Conservation (phyloP, 2,113 vertebrate species). For the Mus pahari region DNA sequence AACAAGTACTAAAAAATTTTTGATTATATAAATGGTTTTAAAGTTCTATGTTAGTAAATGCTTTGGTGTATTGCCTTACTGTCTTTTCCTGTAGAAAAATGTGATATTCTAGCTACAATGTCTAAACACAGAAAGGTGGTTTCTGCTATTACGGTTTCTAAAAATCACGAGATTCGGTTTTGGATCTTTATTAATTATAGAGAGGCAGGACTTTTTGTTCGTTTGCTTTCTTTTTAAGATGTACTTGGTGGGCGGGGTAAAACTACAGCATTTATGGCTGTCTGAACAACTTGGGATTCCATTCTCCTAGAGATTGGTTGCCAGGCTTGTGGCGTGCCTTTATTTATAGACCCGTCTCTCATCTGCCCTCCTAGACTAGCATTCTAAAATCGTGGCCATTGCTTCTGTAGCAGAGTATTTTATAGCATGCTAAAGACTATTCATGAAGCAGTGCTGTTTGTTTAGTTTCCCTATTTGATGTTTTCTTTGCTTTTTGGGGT, state of each 20-base stretch:
- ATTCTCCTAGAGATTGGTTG: neutral
- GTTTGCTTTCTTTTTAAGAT: slow-evolving; percentile 16
- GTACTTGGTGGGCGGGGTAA: too few species aligned
- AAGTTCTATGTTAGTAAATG: neutral
- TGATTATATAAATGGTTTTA: neutral
- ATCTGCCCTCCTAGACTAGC: neutral
- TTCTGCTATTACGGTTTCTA: neutral
- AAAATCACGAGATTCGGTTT: neutral
- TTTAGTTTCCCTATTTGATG: neutral
- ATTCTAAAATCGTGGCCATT: neutral
- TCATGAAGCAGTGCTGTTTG: neutral
- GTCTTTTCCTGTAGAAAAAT: neutral
- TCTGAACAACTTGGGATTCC: neutral
- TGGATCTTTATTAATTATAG: slow-evolving; percentile 32
- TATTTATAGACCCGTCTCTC: neutral
- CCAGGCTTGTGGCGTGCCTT: neutral
- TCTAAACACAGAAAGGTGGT: neutral
- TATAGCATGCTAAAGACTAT: neutral
- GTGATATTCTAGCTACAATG: neutral
- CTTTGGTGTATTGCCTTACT: neutral
- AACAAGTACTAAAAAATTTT: slow-evolving; percentile 38
- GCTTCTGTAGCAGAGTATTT: neutral
- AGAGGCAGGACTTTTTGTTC: neutral
- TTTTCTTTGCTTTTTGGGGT: neutral
- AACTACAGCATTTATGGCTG: neutral